A percentile compares a stretch with the other conserved stretches of the same genome.
These are phyloP conservation scores for Nemotelus pantherinus DNA, from an alignment of 2,888 invertebrate genomes.

Conservation along the genomic window DNA sequence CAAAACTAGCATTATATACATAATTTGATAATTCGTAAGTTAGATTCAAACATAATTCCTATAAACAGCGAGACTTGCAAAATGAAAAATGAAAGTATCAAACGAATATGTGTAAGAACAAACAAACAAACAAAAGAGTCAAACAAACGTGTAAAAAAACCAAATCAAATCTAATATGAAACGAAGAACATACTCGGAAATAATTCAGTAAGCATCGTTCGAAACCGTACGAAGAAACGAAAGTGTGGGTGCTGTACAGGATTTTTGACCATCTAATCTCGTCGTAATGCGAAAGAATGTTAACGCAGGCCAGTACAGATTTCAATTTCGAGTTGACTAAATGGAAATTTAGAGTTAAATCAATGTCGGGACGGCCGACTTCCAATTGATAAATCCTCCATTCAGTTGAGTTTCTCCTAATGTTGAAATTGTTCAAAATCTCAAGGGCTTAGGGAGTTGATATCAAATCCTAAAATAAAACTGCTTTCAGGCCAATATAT, in stretches of 20 bases:
- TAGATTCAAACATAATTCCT: not conserved
- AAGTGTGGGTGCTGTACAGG: conserved; percentile 55
- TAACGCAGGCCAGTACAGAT: not conserved
- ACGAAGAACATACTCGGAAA: conserved; percentile 42
- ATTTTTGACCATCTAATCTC: conserved; percentile 55
- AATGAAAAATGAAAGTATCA: conserved; percentile 51
- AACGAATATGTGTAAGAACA: conserved; percentile 51
- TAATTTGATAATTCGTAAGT: conserved; percentile 1
- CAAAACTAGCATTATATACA: conserved; percentile 43
- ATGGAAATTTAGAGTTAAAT: conserved; percentile 36
- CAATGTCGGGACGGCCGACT: conserved; percentile 4
- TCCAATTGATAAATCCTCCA: conserved; percentile 52
- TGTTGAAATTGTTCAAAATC: not conserved
- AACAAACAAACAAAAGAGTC: no score
- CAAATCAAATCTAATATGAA: conserved; percentile 27
- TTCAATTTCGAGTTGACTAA: conserved; percentile 22
- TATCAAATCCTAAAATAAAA: conserved; percentile 11
- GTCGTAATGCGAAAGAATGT: conserved; percentile 27
- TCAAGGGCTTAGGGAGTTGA: conserved; percentile 12
- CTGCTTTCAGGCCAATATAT: not conserved
- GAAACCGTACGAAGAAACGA: conserved; percentile 40
- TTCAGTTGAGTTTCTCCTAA: conserved; percentile 8
- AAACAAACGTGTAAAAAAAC: conserved; percentile 18
- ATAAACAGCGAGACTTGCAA: not conserved
- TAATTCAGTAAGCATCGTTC: conserved; percentile 26